Evolutionary conservation across 1,140 invertebrate species (phyloP).

Genomic region (Heliconius nattereri): DNA sequence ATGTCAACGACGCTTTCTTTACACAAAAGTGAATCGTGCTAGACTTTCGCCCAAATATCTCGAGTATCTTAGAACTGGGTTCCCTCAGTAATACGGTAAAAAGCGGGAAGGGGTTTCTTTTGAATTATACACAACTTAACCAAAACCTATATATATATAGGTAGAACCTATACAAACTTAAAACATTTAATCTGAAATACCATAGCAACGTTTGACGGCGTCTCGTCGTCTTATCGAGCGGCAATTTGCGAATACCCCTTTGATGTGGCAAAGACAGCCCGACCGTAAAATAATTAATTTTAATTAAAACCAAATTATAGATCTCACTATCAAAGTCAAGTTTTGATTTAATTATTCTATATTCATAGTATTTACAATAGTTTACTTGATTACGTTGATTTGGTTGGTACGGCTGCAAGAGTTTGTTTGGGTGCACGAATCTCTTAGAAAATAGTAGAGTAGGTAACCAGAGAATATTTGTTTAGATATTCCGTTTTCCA

Average conservation of each 20-base stretch:
- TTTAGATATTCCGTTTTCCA: no score
- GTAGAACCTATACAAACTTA: background rate
- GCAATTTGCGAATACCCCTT: slow-evolving; percentile 47
- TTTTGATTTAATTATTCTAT: slow-evolving; percentile 32
- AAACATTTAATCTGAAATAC: background rate
- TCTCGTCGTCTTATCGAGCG: slow-evolving; percentile 27
- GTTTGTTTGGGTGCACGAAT: background rate
- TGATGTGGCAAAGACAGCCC: slow-evolving; percentile 46
- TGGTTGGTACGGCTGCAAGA: background rate
- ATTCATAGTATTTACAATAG: background rate
- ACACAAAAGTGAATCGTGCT: no score
- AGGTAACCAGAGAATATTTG: no score
- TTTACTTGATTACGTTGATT: background rate
- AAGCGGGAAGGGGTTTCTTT: no score
- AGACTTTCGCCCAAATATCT: no score
- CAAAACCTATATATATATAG: background rate
- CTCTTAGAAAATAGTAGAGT: background rate
- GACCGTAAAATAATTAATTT: slow-evolving; percentile 50
- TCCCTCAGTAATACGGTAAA: no score
- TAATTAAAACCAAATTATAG: slow-evolving; percentile 46
- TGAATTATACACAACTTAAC: background rate
- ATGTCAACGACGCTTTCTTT: no score
- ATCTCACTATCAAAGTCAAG: slow-evolving; percentile 33
- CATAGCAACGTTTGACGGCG: slow-evolving; percentile 43
- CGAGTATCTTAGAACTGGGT: no score